phyloP scores from a whole-genome alignment of 2,888 invertebrate species.

The Dryomyza anilis region DNA sequence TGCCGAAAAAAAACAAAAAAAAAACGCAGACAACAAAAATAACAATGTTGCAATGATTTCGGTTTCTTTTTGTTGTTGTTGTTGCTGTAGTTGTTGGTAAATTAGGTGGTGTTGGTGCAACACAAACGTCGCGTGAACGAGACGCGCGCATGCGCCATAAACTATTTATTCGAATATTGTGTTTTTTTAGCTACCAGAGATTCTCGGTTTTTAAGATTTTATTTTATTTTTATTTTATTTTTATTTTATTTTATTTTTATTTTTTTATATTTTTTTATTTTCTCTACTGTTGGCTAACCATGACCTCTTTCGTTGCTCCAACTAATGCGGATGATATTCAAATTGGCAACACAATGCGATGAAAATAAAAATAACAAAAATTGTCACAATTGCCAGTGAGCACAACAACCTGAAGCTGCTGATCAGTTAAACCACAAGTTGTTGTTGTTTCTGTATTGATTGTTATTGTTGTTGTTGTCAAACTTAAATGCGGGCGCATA shows the following conservation, averaged over 20 bases:
- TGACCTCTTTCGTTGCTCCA: conserved; percentile 45
- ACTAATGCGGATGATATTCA: conserved; percentile 36
- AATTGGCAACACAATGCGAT: conserved; percentile 11
- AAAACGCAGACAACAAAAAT: too few relatives aligned
- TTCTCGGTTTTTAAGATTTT: too few relatives aligned
- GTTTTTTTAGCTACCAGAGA: too few relatives aligned
- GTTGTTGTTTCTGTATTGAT: neutral
- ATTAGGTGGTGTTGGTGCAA: neutral
- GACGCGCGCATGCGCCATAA: too few relatives aligned
- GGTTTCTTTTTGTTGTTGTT: neutral
- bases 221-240: too few relatives aligned
- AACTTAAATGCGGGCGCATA: conserved; percentile 20
- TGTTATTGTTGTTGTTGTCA: neutral
- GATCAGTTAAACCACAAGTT: neutral
- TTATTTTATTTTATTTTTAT: too few relatives aligned
- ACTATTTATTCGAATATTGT: too few relatives aligned
- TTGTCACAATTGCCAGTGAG: conserved; percentile 40
- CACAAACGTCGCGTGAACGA: too few relatives aligned
- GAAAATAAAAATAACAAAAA: neutral
- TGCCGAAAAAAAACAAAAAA: neutral
- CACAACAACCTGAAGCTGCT: conserved; percentile 45
- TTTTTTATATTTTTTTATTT: too few relatives aligned
- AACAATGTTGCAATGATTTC: neutral
- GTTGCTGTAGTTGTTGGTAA: neutral
- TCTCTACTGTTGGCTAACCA: too few relatives aligned